These are phyloP conservation scores for Volucella inflata DNA, from an alignment of 2,888 invertebrate genomes.

Conservation along the genomic window DNA sequence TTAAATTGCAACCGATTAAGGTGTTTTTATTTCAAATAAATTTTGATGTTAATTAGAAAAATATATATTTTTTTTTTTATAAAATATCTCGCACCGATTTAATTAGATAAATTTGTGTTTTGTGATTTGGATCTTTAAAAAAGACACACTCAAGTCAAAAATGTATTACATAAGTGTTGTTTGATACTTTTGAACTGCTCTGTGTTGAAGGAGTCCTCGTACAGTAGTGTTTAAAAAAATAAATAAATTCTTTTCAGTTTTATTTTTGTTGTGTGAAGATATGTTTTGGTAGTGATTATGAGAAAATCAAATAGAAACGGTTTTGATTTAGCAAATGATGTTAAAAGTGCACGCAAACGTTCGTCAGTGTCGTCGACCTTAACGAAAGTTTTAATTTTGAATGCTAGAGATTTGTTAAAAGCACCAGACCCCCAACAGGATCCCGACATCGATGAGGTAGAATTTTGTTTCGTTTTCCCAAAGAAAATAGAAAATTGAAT, in stretches of 20 bases:
- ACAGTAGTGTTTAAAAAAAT: neutral
- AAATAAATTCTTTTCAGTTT: conserved; percentile 3
- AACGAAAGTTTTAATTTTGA: conserved; percentile 82
- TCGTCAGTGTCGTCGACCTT: conserved; percentile 82
- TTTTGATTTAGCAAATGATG: conserved; percentile 15
- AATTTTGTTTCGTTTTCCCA: conserved; percentile 21
- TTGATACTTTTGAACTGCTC: too few relatives aligned
- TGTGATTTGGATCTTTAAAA: neutral
- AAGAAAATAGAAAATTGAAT: neutral
- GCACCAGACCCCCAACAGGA: conserved; percentile 77
- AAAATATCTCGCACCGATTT: neutral
- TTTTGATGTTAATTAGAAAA: neutral
- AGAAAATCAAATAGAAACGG: conserved; percentile 22
- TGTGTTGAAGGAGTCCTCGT: too few relatives aligned
- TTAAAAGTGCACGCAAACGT: conserved; percentile 79
- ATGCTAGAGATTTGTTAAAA: conserved; percentile 82
- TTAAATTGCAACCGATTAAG: neutral
- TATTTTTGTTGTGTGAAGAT: conserved; percentile 7
- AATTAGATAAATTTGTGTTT: neutral
- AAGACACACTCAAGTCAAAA: too few relatives aligned
- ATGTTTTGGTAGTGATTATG: conserved; percentile 33
- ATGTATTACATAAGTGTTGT: neutral
- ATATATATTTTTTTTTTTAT: neutral
- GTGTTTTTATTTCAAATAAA: conserved; percentile 1
- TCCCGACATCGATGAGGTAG: conserved; percentile 63